Percentiles rank a stretch among this genome's conserved stretches.
These are phyloP conservation scores for Pseudanteris insignis DNA, from an alignment of 2,888 invertebrate genomes.

Conservation along the genomic window DNA sequence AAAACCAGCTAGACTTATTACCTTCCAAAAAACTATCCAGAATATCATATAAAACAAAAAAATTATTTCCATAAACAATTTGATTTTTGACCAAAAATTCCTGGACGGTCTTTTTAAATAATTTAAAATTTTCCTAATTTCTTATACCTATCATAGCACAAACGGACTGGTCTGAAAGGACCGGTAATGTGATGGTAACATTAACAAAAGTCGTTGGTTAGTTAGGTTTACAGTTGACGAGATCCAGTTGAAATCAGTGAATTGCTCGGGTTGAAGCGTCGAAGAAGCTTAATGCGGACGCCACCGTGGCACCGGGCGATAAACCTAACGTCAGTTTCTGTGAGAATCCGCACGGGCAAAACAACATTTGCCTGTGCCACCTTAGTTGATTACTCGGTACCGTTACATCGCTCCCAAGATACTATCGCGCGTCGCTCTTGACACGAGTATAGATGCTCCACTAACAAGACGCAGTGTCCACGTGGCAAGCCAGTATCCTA, in stretches of 20 bases:
- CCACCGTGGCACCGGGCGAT: conserved; percentile 17
- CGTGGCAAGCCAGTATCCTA: conserved; percentile 20
- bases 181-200: too few species aligned
- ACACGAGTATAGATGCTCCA: conserved; percentile 19
- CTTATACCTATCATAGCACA: too few species aligned
- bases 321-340: conserved; percentile 9
- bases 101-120: too few species aligned
- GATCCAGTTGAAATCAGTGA: conserved; percentile 7
- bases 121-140: too few species aligned
- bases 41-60: too few species aligned
- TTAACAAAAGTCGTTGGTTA: conserved; percentile 17
- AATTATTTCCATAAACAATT: too few species aligned
- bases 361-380: conserved; percentile 15
- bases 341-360: conserved; percentile 6
- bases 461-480: conserved; percentile 34
- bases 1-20: too few species aligned
- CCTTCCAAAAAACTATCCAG: too few species aligned
- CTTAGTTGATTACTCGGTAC: conserved; percentile 32
- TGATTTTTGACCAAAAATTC: too few species aligned
- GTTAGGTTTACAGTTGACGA: neutral
- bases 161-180: too few species aligned
- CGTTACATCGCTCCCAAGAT: conserved; percentile 16
- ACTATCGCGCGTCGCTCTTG: conserved; percentile 16
- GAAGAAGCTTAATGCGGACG: conserved; percentile 11
- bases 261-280: conserved; percentile 5